phyloP scores from a whole-genome alignment of 1,140 invertebrate genomes.

The Saccostrea cuccullata region DNA sequence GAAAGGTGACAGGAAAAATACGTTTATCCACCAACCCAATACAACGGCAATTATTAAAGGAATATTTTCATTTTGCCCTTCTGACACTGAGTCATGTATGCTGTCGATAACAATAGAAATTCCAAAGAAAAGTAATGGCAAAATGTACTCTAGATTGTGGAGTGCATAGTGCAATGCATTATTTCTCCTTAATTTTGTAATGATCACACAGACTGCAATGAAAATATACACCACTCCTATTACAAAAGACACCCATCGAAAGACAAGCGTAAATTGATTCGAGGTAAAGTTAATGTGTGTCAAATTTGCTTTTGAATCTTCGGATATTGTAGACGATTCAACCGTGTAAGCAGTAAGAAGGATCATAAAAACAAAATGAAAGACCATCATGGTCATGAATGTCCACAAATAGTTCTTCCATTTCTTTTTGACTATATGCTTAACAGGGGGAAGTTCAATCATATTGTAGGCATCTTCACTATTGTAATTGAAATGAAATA shows the following conservation, averaged over 20 bases:
- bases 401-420: slow-evolving; percentile 53
- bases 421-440: slow-evolving; percentile 56
- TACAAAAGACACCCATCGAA: slow-evolving; percentile 25
- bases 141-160: slow-evolving; percentile 61
- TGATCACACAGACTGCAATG: slow-evolving; percentile 48
- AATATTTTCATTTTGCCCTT: slow-evolving; percentile 31
- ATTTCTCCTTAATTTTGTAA: slow-evolving; percentile 37
- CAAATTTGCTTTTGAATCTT: not conserved
- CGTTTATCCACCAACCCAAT: slow-evolving; percentile 60
- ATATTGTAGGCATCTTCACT: slow-evolving; percentile 53
- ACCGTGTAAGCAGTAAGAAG: slow-evolving; percentile 55
- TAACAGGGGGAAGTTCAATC: slow-evolving; percentile 51
- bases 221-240: slow-evolving; percentile 45
- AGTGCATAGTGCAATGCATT: slow-evolving; percentile 43
- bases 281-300: slow-evolving; percentile 4
- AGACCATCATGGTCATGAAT: slow-evolving; percentile 53
- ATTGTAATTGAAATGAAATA: slow-evolving; percentile 47
- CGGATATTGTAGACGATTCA: not conserved
- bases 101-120: slow-evolving; percentile 59
- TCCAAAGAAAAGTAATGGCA: slow-evolving; percentile 59
- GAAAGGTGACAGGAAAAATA: slow-evolving; percentile 61
- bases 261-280: not conserved
- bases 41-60: slow-evolving; percentile 57
- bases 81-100: not conserved
- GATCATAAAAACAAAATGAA: slow-evolving; percentile 55